Conservation (phyloP, 1,140 invertebrate genomes). For the Drosophila elegans region DNA sequence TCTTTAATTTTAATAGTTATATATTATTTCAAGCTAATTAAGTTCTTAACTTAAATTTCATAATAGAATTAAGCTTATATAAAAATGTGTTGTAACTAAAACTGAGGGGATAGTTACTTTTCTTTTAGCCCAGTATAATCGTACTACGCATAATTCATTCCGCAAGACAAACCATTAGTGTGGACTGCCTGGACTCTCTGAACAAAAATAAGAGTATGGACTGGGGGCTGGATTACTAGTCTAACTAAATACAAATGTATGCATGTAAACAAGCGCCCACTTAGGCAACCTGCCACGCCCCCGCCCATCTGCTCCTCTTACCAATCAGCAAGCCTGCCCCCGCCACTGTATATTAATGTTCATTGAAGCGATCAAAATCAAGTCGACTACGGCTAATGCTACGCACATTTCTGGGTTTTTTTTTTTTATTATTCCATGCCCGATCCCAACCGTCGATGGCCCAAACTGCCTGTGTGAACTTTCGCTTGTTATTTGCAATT, state of each 20-base stretch:
- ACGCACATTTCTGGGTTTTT: slow-evolving; percentile 66
- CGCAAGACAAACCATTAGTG: slow-evolving; percentile 25
- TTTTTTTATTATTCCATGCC: slow-evolving; percentile 44
- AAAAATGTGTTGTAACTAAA: no score
- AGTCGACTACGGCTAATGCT: slow-evolving; percentile 82
- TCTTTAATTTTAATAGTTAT: background rate
- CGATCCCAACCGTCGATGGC: slow-evolving; percentile 59
- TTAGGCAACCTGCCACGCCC: slow-evolving; percentile 59
- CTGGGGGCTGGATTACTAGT: slow-evolving; percentile 26
- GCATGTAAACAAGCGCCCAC: slow-evolving; percentile 80
- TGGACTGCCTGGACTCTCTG: background rate
- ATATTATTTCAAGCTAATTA: no score
- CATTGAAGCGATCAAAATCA: slow-evolving; percentile 83
- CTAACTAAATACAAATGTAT: slow-evolving; percentile 76
- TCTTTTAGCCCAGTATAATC: background rate
- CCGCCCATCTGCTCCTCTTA: slow-evolving; percentile 6
- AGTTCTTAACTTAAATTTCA: no score
- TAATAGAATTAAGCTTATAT: no score
- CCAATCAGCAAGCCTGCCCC: background rate
- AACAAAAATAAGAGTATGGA: slow-evolving; percentile 16
- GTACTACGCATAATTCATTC: slow-evolving; percentile 21
- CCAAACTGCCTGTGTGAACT: slow-evolving; percentile 61
- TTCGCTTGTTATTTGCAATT: slow-evolving; percentile 81
- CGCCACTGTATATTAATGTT: slow-evolving; percentile 71
- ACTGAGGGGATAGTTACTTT: background rate